Evolutionary conservation across 2,113 vertebrate genomes (phyloP), one percentile per base, ranked within the genome.

Genomic region (Chionomys nivalis): DNA sequence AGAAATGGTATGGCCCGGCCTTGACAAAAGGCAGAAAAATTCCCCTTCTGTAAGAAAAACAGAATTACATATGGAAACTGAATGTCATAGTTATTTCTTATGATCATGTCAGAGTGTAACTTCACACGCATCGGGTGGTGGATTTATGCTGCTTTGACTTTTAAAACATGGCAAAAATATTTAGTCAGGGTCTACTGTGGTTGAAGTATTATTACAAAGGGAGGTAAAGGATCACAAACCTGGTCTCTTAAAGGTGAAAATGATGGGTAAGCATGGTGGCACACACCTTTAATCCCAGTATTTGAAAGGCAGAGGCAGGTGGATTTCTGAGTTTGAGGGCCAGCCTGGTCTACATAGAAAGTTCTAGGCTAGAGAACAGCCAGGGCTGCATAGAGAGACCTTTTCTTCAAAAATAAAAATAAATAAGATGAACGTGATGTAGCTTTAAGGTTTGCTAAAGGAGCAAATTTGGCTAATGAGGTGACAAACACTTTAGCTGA

Each of bases 11-110:
- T 68, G 16, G 13, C 91, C 63, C 72, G 12, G 5, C 72, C 44
- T 96, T 87, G 33, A 76, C n/a, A 87, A 90, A 87, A 44, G 65
- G 77, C 61, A 85, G 1, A 39, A 91, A 93, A 89, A 85, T 3
- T 96, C 70, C 82, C 16, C 24, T 96, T 95, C 76, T 33, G 31
- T 83, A 72, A 91, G 78, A 14, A 90, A 96, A 97, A 87, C 1
- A 90, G 26, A 82, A 6, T 87, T 87, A 79, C 39, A 31, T 17
- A n/a, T 82, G 49, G 52, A 44, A 63, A 31, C 89, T 78, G 42
- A 63, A 36, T 85, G 63, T 65, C 31, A 24, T 75, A 44, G 90
- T 58, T 86, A 81, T 81, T 94, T 96, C 47, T 87, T 65, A 94
- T 89, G 76, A 79, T 61, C 23, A 88, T 42, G 33, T 12, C 8